Evolutionary conservation across 2,113 vertebrate species (phyloP).

Genomic region (Equus przewalskii): DNA sequence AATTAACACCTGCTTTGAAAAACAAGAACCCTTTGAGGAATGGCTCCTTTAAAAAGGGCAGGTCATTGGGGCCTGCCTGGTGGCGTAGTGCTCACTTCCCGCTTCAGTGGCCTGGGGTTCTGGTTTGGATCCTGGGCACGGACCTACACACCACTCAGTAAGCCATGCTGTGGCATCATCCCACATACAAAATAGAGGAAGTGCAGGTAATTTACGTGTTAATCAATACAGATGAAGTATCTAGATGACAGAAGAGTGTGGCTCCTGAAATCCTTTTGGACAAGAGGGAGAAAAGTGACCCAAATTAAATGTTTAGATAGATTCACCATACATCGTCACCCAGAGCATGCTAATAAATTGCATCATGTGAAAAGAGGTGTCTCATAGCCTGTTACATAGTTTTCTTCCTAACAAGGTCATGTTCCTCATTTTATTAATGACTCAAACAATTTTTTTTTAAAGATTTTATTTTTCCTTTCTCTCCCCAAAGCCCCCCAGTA

Average conservation of each 20-base stretch:
- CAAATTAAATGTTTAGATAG: neutral
- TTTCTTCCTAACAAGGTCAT: neutral
- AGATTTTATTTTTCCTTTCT: too few relatives aligned
- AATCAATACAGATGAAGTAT: neutral
- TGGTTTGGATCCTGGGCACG: too few relatives aligned
- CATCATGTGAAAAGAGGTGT: neutral
- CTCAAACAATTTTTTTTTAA: neutral
- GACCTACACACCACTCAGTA: too few relatives aligned
- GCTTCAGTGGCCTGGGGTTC: too few relatives aligned
- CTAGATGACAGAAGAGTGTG: neutral
- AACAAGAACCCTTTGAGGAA: neutral
- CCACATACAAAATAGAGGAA: too few relatives aligned
- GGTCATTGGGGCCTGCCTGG: too few relatives aligned
- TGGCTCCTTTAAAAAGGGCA: neutral
- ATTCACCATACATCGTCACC: neutral
- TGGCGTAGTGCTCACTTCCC: too few relatives aligned
- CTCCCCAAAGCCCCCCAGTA: too few relatives aligned
- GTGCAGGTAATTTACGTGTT: neutral
- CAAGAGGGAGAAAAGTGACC: neutral
- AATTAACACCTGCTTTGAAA: constrained; percentile 47
- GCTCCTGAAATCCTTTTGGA: neutral
- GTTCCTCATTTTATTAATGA: neutral
- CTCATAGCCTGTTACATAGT: neutral
- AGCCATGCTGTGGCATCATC: too few relatives aligned
- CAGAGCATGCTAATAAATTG: neutral